Evolutionary conservation across 2,888 invertebrate genomes (phyloP), one percentile per base, ranked within the genome.

Genomic region (Mythimna vitellina): DNA sequence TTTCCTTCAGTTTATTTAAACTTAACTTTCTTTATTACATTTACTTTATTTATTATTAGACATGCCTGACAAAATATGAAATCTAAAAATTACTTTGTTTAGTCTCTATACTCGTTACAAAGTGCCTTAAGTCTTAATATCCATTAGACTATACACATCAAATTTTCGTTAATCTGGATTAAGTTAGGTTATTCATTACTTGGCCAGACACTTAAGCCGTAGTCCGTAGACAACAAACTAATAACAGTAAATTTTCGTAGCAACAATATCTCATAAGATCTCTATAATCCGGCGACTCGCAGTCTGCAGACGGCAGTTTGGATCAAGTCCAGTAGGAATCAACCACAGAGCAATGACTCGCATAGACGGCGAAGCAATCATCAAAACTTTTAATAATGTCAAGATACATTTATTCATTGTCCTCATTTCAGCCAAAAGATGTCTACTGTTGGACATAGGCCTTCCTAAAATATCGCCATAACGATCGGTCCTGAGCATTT

Each of bases 301-400:
- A 69, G 87, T 67, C 85, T 81, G 35, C 32, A 64, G 76, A 65
- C 54, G 62, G 74, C 60, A 71, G 71, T 83, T 89, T 86, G 88
- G 88, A 82, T 73, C n/a, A 25, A 49, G 82, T 79, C 88, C 89
- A 88, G 87, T 76, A 56, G 32, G 53, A 66, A 73, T 71, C 60
- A 60, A 22, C 60, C 22, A 60, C 3, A 60, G 60, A 60, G 17
- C 38, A 2, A 8, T 4, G 58, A 35, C 1, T 29, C 17, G 12
- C 14, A 12, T 54, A 25, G 29, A 17, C 25, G 3, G 7, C 17
- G 14, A 14, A 54, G n/a, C 3, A 9, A 9, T 51, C n/a, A n/a
- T 51, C 49, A 9, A 51, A 2, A 51, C 49, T 51, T 51, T 51
- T 0, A 20, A 51, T n/a, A 3, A 51, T n/a, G n/a, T 51, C 7